Evolutionary conservation across 2,113 vertebrate species (phyloP), one percentile per base, ranked within the genome.

Genomic region (Forbesichthys papilliferus): DNA sequence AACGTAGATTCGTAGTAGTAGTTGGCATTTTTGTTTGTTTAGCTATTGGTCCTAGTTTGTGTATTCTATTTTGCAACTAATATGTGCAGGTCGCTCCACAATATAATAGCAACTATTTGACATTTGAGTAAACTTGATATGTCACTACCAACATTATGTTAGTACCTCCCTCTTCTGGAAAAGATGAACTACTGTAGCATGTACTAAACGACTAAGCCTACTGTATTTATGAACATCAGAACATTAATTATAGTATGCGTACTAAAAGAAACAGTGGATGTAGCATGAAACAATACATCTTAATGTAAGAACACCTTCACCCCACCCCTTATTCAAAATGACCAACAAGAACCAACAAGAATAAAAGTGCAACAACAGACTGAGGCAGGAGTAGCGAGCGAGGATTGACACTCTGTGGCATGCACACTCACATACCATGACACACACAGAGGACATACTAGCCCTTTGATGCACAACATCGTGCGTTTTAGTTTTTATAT

Each of bases 111-210:
- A 18, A 5, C 7, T 14, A 12, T 48, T 48, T 57, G 5, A 14
- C 1, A 14, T 59, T 20, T 51, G 5, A 64, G 20, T 11, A 16
- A 64, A 48, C 14, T 18, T 10, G 27, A 27, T 27, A 27, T 49
- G 48, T 69, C 48, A 52, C 14, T 51, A 11, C 3, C 20, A 48
- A 48, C 47, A 6, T 18, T 10, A 68, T 46, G n/a, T 74, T 66
- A 79, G 56, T 87, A 71, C 75, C 85, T 55, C 90, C 90, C 89
- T 86, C 91, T 90, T 86, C 90, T 92, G 91, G 87, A 52, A 34
- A 5, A 76, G 8, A 53, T 0, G 0, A 48, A 54, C 47, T 10
- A 27, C 27, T 27, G 27, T 27, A 54, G 52, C 7, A 42, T 67
- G 12, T 42, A 1, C 27, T 27, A 20, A 9, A 27, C 46, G 0